phyloP scores from a whole-genome alignment of 1,140 invertebrate species.

The Kradibia gibbosae region DNA sequence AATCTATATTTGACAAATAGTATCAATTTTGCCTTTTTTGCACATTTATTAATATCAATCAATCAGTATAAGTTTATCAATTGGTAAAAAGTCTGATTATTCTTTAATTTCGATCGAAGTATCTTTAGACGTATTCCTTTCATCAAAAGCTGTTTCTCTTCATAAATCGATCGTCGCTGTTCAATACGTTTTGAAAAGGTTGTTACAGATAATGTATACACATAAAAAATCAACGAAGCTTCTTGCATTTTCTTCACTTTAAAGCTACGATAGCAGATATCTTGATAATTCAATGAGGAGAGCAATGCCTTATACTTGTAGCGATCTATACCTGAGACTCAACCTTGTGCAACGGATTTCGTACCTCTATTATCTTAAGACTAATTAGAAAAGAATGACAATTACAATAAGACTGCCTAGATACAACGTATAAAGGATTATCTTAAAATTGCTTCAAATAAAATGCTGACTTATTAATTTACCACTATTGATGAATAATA shows the following conservation, averaged over 20 bases:
- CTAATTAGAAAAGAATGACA: not conserved
- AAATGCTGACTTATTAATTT: too few relatives aligned
- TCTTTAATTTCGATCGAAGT: not conserved
- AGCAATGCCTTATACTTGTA: not conserved
- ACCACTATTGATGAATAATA: too few relatives aligned
- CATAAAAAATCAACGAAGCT: conserved; percentile 8
- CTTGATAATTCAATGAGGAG: not conserved
- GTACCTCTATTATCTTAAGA: not conserved
- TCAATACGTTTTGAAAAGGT: not conserved
- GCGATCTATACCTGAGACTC: not conserved
- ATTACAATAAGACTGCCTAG: not conserved
- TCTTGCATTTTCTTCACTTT: conserved; percentile 4
- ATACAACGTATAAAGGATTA: too few relatives aligned
- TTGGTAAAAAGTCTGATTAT: not conserved
- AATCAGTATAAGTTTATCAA: too few relatives aligned
- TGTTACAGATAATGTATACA: conserved; percentile 7
- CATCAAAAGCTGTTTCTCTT: not conserved
- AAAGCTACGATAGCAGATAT: conserved; percentile 41
- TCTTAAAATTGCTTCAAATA: not conserved
- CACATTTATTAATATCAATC: not conserved
- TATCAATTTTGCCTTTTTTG: too few relatives aligned
- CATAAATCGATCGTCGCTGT: not conserved
- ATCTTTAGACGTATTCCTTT: not conserved
- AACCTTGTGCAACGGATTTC: not conserved
- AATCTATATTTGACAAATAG: too few relatives aligned